Percentiles rank a stretch among this genome's conserved stretches.
Conservation (phyloP, 2,888 invertebrate species). For the Melolontha melolontha region DNA sequence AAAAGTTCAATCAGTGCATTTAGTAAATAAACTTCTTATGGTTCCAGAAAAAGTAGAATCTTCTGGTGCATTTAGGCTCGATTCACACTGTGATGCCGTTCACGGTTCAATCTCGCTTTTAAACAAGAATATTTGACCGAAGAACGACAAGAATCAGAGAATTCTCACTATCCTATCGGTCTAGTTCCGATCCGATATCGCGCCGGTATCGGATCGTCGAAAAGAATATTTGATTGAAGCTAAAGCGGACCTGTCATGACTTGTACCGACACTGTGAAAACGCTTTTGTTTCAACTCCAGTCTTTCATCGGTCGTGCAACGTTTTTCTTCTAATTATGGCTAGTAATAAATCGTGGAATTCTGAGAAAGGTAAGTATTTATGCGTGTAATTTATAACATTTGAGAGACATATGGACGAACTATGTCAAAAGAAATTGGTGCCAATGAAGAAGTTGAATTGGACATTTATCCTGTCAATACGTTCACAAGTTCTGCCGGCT, state of each 20-base stretch:
- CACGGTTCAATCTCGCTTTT: too few species aligned
- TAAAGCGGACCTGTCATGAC: too few species aligned
- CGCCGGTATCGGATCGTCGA: conserved; percentile 5
- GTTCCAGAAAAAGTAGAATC: too few species aligned
- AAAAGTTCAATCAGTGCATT: too few species aligned
- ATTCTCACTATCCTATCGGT: conserved; percentile 13
- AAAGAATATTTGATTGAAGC: conserved; percentile 18
- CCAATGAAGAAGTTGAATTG: conserved; percentile 39
- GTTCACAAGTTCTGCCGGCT: conserved; percentile 29
- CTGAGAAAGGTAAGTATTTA: too few species aligned
- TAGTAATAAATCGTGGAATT: too few species aligned
- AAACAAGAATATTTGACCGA: too few species aligned
- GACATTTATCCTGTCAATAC: conserved; percentile 40
- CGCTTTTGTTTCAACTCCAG: conserved; percentile 19
- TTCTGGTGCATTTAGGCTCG: too few species aligned
- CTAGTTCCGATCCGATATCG: conserved; percentile 17
- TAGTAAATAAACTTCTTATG: too few species aligned
- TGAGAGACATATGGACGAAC: conserved; percentile 35
- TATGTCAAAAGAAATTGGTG: conserved; percentile 41
- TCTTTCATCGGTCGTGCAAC: conserved; percentile 17
- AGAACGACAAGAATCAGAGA: too few species aligned
- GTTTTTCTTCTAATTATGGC: conserved; percentile 16
- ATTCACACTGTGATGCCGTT: too few species aligned
- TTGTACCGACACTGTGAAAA: conserved; percentile 8
- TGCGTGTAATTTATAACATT: too few species aligned